phyloP scores from a whole-genome alignment of 2,888 invertebrate species.

The Pollenia griseotomentosa region DNA sequence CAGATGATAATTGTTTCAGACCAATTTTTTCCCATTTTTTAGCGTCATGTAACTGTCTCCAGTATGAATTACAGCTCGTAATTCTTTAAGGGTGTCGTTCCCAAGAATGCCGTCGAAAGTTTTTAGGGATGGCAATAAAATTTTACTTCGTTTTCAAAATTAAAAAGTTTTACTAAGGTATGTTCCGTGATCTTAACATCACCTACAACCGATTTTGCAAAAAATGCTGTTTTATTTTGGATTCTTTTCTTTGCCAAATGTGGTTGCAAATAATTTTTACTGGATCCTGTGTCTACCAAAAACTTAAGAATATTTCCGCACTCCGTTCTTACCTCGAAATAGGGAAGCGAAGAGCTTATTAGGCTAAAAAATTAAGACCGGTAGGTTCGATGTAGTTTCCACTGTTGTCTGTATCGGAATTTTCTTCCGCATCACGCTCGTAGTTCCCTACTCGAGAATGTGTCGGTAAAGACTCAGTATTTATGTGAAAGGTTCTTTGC shows the following conservation, averaged over 20 bases:
- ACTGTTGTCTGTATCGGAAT: background rate
- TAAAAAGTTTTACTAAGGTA: slow-evolving; percentile 8
- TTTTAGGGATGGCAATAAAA: background rate
- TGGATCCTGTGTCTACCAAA: slow-evolving; percentile 16
- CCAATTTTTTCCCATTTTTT: background rate
- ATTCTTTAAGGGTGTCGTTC: slow-evolving; percentile 10
- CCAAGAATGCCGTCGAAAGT: background rate
- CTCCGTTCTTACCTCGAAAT: slow-evolving; percentile 35
- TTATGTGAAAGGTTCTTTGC: too few relatives aligned
- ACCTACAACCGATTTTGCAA: slow-evolving; percentile 13
- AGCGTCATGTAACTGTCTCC: background rate
- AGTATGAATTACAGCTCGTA: background rate
- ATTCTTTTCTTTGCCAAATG: slow-evolving; percentile 17
- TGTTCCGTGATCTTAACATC: slow-evolving; percentile 27
- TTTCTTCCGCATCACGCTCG: too few relatives aligned
- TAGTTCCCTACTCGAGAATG: too few relatives aligned
- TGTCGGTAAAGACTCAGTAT: too few relatives aligned
- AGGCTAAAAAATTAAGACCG: slow-evolving; percentile 21
- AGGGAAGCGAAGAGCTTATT: slow-evolving; percentile 11
- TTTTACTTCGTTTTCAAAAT: background rate
- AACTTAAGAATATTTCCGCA: slow-evolving; percentile 48
- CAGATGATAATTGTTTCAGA: slow-evolving; percentile 1
- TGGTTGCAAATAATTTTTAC: slow-evolving; percentile 27
- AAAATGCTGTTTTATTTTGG: slow-evolving; percentile 10
- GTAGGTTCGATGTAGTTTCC: background rate